Evolutionary conservation across 2,888 invertebrate genomes (phyloP), one percentile per base, ranked within the genome.

Genomic region (Folsomia manolachei): DNA sequence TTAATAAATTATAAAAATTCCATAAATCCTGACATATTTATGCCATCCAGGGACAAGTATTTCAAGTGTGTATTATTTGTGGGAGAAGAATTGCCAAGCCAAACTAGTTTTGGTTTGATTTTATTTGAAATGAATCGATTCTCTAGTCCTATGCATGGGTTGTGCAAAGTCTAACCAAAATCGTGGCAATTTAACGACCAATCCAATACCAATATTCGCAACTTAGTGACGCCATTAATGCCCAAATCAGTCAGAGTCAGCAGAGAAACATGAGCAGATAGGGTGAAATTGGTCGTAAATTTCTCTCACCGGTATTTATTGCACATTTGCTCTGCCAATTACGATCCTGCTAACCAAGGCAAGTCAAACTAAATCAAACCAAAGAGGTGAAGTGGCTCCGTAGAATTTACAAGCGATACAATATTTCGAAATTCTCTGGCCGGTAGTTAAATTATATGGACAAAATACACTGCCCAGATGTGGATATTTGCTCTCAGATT

Each of bases 261-360:
- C 21, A 11, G 4, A 9, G 19, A 52, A 66, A 24, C 65, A 66
- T 52, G 52, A 51, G 9, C 23, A n/a, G 64, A 64, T 64, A 27
- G 14, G 39, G 26, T 11, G 11, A 64, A 66, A 66, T 66, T 39
- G 65, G 18, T 21, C 39, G 52, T 66, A 66, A 66, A 66, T 21
- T 66, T 51, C 65, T 66, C 23, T 39, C 65, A 27, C 9, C 1
- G 51, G 23, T 66, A 66, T 66, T 66, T 66, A 66, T 66, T 39
- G 52, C 52, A 52, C 19, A 66, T 39, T 66, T 66, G 39, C 21
- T 23, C 51, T 51, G 7, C 51, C 64, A 64, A 64, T 64, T 64
- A 64, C 64, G 39, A 39, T 4, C 39, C 4, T 39, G 39, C 39
- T 9, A 39, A 39, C 39, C 39, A 39, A 4, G 39, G 14, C 39